Percentiles rank a stretch among this genome's conserved stretches.
phyloP scores from a whole-genome alignment of 2,113 vertebrate species.

The Microtus pennsylvanicus region DNA sequence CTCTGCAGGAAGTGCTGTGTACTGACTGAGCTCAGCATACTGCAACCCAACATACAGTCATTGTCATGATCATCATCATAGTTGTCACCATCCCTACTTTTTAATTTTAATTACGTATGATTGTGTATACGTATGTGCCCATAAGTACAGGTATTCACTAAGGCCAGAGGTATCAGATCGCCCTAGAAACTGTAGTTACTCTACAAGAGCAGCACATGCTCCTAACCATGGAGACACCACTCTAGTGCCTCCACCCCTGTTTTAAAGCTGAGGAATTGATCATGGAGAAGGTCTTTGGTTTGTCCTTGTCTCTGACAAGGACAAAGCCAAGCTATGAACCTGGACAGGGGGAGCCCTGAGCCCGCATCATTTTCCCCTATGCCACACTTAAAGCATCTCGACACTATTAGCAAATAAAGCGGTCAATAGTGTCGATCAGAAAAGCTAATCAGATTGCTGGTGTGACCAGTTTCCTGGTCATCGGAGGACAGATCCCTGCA shows the following conservation, averaged over 20 bases:
- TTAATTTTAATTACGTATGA: no score
- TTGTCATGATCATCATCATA: not conserved
- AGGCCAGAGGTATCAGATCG: no score
- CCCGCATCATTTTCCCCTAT: not conserved
- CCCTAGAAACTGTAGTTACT: not conserved
- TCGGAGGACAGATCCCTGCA: constrained; percentile 35
- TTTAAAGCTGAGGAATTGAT: not conserved
- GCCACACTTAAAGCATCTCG: not conserved
- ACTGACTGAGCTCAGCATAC: not conserved
- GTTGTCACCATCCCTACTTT: not conserved
- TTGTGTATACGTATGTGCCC: not conserved
- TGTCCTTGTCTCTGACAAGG: not conserved
- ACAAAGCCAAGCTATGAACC: not conserved
- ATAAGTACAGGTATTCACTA: not conserved
- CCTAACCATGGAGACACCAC: not conserved
- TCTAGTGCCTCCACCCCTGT: not conserved
- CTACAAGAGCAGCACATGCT: no score
- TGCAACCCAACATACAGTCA: not conserved
- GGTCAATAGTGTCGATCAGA: not conserved
- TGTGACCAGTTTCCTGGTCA: constrained; percentile 27
- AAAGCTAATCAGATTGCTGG: not conserved
- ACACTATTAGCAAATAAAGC: not conserved
- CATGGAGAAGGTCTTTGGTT: not conserved
- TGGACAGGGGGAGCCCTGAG: not conserved
- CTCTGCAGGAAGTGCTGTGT: not conserved